Conservation (phyloP, 1,140 invertebrate species). For the Dinoponera quadriceps region DNA sequence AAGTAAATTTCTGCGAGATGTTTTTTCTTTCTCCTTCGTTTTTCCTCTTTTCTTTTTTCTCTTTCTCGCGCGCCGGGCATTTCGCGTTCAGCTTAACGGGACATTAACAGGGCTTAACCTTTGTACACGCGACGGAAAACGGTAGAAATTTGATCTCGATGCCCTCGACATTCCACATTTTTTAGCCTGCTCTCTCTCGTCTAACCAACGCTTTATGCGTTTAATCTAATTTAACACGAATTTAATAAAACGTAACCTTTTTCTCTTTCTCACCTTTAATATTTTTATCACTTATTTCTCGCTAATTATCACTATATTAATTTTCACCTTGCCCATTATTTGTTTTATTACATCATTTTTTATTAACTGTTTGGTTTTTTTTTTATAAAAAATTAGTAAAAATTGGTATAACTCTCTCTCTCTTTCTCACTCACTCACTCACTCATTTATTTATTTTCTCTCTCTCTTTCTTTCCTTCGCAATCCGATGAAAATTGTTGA, state of each 20-base stretch:
- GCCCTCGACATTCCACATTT: not conserved
- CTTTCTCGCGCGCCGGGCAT: not conserved
- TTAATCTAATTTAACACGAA: too few relatives aligned
- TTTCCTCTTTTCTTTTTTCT: too few relatives aligned
- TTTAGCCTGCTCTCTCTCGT: conserved; percentile 5
- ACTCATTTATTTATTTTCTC: too few relatives aligned
- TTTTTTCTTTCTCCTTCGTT: not conserved
- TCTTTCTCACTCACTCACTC: too few relatives aligned
- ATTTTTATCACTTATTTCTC: too few relatives aligned
- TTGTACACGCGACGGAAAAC: not conserved
- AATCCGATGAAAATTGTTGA: not conserved
- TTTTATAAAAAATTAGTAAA: not conserved
- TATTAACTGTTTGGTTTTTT: not conserved
- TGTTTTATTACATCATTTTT: conserved; percentile 3
- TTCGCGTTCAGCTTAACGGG: not conserved
- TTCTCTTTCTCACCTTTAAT: too few relatives aligned
- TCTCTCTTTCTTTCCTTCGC: not conserved
- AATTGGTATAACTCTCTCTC: not conserved
- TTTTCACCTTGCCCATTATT: not conserved
- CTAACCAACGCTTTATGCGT: not conserved
- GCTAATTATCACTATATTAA: too few relatives aligned
- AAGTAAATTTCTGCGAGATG: conserved; percentile 55
- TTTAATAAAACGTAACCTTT: too few relatives aligned
- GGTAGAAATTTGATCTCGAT: conserved; percentile 35
- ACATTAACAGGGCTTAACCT: not conserved